A percentile compares a stretch with the other conserved stretches of the same genome.
Evolutionary conservation across 1,140 invertebrate species (phyloP).

Genomic region (Lepeophtheirus salmonis): DNA sequence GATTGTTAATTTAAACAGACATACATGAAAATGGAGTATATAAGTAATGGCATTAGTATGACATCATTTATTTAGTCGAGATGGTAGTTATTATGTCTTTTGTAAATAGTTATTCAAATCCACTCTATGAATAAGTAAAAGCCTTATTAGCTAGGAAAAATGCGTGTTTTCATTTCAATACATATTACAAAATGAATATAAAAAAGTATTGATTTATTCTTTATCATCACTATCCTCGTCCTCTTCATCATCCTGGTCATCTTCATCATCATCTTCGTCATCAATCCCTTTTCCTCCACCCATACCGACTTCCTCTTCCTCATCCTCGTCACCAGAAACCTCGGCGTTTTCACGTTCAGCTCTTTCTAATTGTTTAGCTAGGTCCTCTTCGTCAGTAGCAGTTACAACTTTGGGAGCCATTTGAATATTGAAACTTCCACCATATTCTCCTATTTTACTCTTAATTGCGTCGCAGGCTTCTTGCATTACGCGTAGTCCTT

Average conservation of each 20-base stretch:
- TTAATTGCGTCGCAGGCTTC: conserved; percentile 73
- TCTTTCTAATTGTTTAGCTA: conserved; percentile 75
- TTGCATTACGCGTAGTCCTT: conserved; percentile 71
- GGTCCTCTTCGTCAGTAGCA: conserved; percentile 85
- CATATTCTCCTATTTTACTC: conserved; percentile 50
- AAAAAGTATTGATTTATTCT: background rate
- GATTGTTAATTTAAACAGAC: too few species aligned
- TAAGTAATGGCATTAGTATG: too few species aligned
- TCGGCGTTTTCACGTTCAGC: conserved; percentile 84
- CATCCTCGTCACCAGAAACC: conserved; percentile 52
- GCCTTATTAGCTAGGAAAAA: too few species aligned
- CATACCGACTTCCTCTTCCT: conserved; percentile 33
- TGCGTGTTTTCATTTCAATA: background rate
- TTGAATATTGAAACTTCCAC: conserved; percentile 82
- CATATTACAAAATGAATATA: background rate
- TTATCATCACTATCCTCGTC: background rate
- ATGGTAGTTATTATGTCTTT: too few species aligned
- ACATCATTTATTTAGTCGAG: too few species aligned
- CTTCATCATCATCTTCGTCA: conserved; percentile 9
- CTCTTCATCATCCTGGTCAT: conserved; percentile 17
- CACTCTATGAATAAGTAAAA: too few species aligned
- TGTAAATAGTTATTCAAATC: too few species aligned
- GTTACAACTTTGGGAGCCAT: conserved; percentile 77
- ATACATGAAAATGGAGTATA: too few species aligned
- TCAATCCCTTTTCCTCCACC: conserved; percentile 9